Conservation (phyloP, 2,888 invertebrate species). For the Loripinus fragilis region DNA sequence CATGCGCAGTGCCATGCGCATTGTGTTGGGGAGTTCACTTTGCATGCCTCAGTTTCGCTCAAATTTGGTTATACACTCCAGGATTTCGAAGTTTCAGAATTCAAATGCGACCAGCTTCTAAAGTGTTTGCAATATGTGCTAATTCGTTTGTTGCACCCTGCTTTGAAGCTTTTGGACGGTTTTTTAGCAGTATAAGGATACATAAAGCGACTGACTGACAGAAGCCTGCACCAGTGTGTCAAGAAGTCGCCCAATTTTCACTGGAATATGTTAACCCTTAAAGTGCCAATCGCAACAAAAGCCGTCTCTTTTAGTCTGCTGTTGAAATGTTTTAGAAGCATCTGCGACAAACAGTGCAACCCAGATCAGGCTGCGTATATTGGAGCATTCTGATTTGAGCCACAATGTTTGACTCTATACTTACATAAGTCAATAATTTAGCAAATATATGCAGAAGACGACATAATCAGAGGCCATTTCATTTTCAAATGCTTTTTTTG, state of each 20-base stretch:
- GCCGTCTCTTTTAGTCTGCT: too few relatives aligned
- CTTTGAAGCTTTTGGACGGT: slow-evolving; percentile 57
- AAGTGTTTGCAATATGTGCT: slow-evolving; percentile 46
- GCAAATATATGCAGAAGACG: too few relatives aligned
- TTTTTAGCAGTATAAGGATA: slow-evolving; percentile 56
- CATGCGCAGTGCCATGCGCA: slow-evolving; percentile 88
- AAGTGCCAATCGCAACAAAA: too few relatives aligned
- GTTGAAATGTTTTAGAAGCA: too few relatives aligned
- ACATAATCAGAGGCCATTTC: too few relatives aligned
- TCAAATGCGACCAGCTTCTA: slow-evolving; percentile 48
- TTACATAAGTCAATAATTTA: too few relatives aligned
- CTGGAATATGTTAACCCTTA: not conserved
- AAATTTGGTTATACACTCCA: slow-evolving; percentile 66
- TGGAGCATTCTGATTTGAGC: too few relatives aligned
- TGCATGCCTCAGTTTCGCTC: slow-evolving; percentile 86
- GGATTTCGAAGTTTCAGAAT: slow-evolving; percentile 50
- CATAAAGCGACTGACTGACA: slow-evolving; percentile 43
- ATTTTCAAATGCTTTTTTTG: too few relatives aligned
- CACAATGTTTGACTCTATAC: too few relatives aligned
- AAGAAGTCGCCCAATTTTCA: not conserved
- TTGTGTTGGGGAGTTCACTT: slow-evolving; percentile 85
- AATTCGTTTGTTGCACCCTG: slow-evolving; percentile 61
- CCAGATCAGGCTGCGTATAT: too few relatives aligned
- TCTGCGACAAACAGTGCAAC: too few relatives aligned
- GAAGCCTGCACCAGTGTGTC: not conserved